Conservation (phyloP, 2,113 vertebrate species). For the Peromyscus leucopus region DNA sequence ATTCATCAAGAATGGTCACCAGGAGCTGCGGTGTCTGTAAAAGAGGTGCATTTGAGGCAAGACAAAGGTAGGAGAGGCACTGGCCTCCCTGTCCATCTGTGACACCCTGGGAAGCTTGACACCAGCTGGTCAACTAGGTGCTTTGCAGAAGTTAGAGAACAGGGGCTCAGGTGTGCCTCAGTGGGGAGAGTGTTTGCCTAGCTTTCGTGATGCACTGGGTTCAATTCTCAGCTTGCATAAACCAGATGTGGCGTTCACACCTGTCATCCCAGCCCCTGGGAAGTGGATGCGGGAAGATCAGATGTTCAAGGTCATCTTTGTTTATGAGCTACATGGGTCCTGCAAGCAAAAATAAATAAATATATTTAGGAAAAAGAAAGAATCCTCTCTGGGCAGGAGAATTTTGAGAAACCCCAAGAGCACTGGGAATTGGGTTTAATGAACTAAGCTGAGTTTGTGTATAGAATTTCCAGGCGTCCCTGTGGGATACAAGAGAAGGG, state of each 20-base stretch:
- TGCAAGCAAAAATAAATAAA: neutral
- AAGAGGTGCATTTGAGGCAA: neutral
- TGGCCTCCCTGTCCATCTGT: neutral
- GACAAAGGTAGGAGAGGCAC: too few relatives aligned
- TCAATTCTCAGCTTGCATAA: neutral
- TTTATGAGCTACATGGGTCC: too few relatives aligned
- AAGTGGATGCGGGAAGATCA: neutral
- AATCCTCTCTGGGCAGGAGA: neutral
- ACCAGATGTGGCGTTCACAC: neutral
- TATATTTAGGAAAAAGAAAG: neutral
- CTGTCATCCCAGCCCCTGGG: neutral
- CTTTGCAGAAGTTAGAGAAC: neutral
- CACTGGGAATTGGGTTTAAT: neutral
- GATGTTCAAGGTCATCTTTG: neutral
- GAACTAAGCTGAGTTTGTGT: neutral
- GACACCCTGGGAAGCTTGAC: neutral
- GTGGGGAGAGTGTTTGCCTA: neutral
- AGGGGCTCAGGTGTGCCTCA: neutral
- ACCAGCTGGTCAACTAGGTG: neutral
- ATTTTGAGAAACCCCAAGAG: neutral
- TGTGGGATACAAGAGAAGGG: neutral
- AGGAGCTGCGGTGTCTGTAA: neutral
- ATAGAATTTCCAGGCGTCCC: neutral
- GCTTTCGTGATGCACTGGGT: neutral
- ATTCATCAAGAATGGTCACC: neutral